Evolutionary conservation across 2,113 vertebrate species (phyloP), one percentile per base, ranked within the genome.

Genomic region (Trematocara variabile): DNA sequence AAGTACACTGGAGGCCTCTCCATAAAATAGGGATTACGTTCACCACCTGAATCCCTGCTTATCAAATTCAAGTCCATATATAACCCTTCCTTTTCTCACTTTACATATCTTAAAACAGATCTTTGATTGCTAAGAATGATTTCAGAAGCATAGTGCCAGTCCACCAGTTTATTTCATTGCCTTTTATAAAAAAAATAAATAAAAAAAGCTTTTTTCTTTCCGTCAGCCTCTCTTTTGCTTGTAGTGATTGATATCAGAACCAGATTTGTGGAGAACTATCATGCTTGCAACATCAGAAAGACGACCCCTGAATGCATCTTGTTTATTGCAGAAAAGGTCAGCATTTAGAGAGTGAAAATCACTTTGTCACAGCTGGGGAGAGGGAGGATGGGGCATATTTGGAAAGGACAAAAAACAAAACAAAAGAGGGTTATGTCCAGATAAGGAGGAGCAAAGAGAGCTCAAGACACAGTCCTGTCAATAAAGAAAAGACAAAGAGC

Each of bases 251-350:
- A 28, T 87, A 94, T 94, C 93, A 39, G 81, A n/a, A 13, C 60
- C 80, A 89, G 83, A 94, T 91, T 91, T 88, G 90, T 88, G 88
- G 88, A 82, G 81, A 92, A 91, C 92, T 68, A 90, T 94, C 87
- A 84, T 30, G 70, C 84, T 50, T 77, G 81, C 78, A 68, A 89
- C 93, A 92, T 94, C 95, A 94, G 88, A 96, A 82, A 84, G 55
- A 11, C 13, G 68, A 55, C 50, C 90, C 73, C 77, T 82, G 86
- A 91, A 93, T 87, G 89, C 88, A 85, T 92, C 86, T 88, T 81
- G 87, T 93, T 94, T 86, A 87, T 85, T 91, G 93, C 83, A 80
- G 94, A 90, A 94, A 97, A 96, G 95, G 96, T 96, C 96, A 96
- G 86, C 89, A 79, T 95, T 90, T 81, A 91, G 89, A 92, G 91